phyloP scores from a whole-genome alignment of 1,140 invertebrate species.

The Drosophila seguyi region DNA sequence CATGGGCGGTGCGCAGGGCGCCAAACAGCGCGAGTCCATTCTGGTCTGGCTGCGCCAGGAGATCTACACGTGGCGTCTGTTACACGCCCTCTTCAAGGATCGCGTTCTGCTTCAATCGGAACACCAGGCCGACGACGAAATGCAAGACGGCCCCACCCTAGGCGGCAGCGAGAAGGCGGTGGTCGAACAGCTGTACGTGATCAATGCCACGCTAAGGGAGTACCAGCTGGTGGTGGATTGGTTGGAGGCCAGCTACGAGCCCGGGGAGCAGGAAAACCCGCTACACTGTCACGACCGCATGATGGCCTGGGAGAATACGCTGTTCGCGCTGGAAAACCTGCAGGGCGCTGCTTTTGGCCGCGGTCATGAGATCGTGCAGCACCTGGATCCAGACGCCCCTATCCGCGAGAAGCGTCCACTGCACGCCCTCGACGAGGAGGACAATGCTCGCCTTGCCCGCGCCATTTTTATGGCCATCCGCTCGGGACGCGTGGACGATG shows the following conservation, averaged over 20 bases:
- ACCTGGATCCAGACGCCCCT: slow-evolving; percentile 97
- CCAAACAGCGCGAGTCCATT: slow-evolving; percentile 47
- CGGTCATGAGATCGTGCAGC: slow-evolving; percentile 88
- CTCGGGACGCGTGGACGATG: slow-evolving; percentile 93
- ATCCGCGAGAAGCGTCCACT: slow-evolving; percentile 91
- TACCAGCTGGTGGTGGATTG: slow-evolving; percentile 96
- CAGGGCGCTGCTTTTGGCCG: slow-evolving; percentile 86
- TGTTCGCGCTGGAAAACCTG: slow-evolving; percentile 89
- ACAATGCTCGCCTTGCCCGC: slow-evolving; percentile 91
- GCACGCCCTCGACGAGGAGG: slow-evolving; percentile 95
- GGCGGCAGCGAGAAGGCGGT: slow-evolving; percentile 87
- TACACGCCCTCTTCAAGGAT: slow-evolving; percentile 93
- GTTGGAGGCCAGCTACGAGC: slow-evolving; percentile 93
- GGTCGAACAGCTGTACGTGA: slow-evolving; percentile 82
- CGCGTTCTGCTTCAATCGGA: slow-evolving; percentile 87
- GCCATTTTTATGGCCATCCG: slow-evolving; percentile 92
- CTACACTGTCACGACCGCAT: slow-evolving; percentile 91
- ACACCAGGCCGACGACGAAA: slow-evolving; percentile 85
- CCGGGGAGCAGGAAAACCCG: slow-evolving; percentile 88
- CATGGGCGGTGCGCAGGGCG: slow-evolving; percentile 44
- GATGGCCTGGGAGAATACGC: slow-evolving; percentile 95
- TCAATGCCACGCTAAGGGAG: slow-evolving; percentile 90
- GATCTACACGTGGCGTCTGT: slow-evolving; percentile 93
- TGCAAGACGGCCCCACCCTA: slow-evolving; percentile 85
- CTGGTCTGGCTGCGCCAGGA: slow-evolving; percentile 90